phyloP scores from a whole-genome alignment of 2,888 invertebrate species.

The Eulithis prunata region DNA sequence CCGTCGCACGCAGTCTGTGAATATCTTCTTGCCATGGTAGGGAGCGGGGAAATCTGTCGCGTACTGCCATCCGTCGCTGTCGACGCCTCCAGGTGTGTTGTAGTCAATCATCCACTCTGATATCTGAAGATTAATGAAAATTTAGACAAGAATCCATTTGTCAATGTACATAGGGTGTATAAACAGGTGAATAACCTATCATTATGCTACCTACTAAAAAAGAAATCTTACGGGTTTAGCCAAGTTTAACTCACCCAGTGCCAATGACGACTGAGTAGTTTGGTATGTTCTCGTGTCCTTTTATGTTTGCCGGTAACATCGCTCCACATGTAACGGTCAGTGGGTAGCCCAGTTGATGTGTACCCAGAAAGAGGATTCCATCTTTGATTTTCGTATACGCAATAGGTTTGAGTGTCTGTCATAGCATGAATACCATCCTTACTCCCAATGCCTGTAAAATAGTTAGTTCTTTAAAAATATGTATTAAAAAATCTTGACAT shows the following conservation, averaged over 20 bases:
- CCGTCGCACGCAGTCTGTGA: slow-evolving; percentile 95
- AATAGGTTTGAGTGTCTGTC: slow-evolving; percentile 93
- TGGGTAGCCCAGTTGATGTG: slow-evolving; percentile 93
- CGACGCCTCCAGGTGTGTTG: slow-evolving; percentile 94
- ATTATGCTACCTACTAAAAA: too few species aligned
- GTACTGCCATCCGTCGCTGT: slow-evolving; percentile 97
- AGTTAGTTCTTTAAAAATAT: slow-evolving; percentile 5
- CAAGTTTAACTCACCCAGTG: slow-evolving; percentile 87
- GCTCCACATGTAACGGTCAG: slow-evolving; percentile 96
- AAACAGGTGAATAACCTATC: too few species aligned
- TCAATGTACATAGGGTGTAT: too few species aligned
- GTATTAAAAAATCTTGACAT: too few species aligned
- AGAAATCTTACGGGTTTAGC: not conserved
- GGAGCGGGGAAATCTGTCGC: slow-evolving; percentile 95
- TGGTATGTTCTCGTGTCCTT: slow-evolving; percentile 93
- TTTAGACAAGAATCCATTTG: not conserved
- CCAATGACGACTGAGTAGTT: slow-evolving; percentile 93
- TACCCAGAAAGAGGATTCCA: slow-evolving; percentile 97
- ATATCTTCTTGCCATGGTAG: slow-evolving; percentile 93
- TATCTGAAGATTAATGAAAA: slow-evolving; percentile 69
- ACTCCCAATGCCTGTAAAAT: slow-evolving; percentile 63
- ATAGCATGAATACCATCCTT: slow-evolving; percentile 86
- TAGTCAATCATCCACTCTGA: slow-evolving; percentile 97
- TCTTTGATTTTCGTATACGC: slow-evolving; percentile 96
- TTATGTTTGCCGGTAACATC: slow-evolving; percentile 93